phyloP scores from a whole-genome alignment of 2,888 invertebrate species.

The Caenorhabditis wallacei region DNA sequence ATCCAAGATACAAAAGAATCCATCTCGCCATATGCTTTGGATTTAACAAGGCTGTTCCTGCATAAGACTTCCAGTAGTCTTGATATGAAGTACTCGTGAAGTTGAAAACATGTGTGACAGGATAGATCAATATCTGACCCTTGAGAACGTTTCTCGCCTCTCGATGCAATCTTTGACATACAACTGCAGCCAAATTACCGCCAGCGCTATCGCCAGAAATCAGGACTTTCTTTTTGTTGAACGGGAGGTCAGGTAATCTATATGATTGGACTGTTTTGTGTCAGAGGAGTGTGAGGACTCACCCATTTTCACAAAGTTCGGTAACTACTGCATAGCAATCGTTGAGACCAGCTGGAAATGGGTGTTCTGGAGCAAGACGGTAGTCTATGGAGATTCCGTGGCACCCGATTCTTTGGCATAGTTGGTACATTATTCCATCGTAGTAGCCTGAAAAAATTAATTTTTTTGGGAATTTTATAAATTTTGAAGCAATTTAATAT shows the following conservation, averaged over 20 bases:
- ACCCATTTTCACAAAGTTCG: constrained; percentile 78
- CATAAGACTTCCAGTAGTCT: constrained; percentile 75
- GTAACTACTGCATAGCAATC: constrained; percentile 83
- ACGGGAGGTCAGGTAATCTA: constrained; percentile 70
- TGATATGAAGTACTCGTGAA: constrained; percentile 81
- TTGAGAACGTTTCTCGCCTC: constrained; percentile 56
- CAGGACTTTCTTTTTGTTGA: constrained; percentile 77
- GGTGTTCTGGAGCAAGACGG: constrained; percentile 83
- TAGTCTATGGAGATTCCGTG: constrained; percentile 79
- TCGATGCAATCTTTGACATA: constrained; percentile 60
- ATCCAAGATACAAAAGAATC: constrained; percentile 80
- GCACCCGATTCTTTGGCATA: constrained; percentile 72
- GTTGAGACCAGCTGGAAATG: constrained; percentile 84
- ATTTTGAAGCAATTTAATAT: too few relatives aligned
- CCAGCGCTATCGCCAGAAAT: constrained; percentile 83
- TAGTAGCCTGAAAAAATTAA: constrained; percentile 74
- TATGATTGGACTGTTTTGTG: background rate
- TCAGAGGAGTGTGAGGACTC: background rate
- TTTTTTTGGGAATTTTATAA: background rate
- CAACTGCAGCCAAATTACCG: constrained; percentile 79
- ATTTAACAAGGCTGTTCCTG: constrained; percentile 71
- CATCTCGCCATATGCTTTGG: constrained; percentile 77
- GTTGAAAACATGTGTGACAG: constrained; percentile 84
- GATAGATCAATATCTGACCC: constrained; percentile 84
- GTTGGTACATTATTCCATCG: constrained; percentile 73